Evolutionary conservation across 2,888 invertebrate genomes (phyloP).

Genomic region (Lapara coniferarum): DNA sequence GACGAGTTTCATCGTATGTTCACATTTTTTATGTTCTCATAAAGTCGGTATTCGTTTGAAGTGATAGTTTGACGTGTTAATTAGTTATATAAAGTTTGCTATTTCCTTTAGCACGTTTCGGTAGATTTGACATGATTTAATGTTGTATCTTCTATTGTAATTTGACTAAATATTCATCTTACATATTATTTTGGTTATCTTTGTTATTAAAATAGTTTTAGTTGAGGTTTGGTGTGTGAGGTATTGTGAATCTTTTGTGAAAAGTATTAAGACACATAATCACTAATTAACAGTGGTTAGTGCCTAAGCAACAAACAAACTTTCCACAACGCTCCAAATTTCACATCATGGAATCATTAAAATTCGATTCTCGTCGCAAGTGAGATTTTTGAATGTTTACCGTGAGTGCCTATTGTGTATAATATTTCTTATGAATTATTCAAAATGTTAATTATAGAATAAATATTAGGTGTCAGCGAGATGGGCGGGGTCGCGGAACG

Average conservation of each 20-base stretch:
- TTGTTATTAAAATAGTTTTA: too few species aligned
- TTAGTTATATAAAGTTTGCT: neutral
- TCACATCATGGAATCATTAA: slow-evolving; percentile 52
- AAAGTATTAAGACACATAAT: too few species aligned
- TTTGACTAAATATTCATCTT: too few species aligned
- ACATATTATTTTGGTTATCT: too few species aligned
- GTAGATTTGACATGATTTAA: neutral
- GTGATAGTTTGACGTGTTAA: neutral
- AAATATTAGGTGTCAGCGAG: slow-evolving; percentile 10
- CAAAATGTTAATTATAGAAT: slow-evolving; percentile 21
- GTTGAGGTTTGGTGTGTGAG: too few species aligned
- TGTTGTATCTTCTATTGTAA: neutral
- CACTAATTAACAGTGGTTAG: too few species aligned
- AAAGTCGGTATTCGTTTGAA: neutral
- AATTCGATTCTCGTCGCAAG: slow-evolving; percentile 23
- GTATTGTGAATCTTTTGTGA: too few species aligned
- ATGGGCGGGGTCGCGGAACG: slow-evolving; percentile 22
- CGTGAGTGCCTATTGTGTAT: slow-evolving; percentile 28
- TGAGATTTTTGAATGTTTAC: slow-evolving; percentile 35
- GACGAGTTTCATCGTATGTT: too few species aligned
- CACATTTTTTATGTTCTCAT: neutral
- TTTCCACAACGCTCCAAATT: neutral
- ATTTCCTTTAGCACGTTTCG: neutral
- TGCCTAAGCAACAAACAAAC: too few species aligned
- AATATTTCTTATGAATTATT: slow-evolving; percentile 23